These are phyloP conservation scores for Numenius phaeopus DNA, from an alignment of 2,797 vertebrate genomes.

Conservation along the genomic window DNA sequence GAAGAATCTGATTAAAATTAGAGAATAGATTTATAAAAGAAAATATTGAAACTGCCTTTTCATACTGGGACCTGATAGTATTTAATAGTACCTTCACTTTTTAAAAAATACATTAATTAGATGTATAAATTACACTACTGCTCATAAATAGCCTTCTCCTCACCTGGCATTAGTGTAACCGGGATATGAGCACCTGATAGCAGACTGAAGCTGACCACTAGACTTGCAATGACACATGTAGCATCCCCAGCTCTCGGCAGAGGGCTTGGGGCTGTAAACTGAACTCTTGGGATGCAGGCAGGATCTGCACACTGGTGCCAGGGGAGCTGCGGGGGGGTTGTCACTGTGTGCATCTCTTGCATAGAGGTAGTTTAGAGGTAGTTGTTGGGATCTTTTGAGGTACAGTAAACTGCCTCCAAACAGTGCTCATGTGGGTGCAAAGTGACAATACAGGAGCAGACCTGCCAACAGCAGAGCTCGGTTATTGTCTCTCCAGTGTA, in stretches of 20 bases:
- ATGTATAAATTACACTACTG: neutral
- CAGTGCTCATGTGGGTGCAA: accelerated
- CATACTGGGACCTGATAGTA: neutral
- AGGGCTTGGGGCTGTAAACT: neutral
- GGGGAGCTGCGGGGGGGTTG: neutral
- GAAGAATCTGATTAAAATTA: conserved; percentile 25
- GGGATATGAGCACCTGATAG: neutral
- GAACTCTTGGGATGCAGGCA: neutral
- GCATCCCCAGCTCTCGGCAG: neutral
- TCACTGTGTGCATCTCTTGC: neutral
- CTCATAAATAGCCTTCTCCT: neutral
- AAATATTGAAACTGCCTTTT: conserved; percentile 35
- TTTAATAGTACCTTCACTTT: neutral
- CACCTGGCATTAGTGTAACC: neutral
- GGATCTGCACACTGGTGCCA: neutral
- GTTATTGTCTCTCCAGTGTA: neutral
- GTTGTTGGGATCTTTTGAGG: neutral
- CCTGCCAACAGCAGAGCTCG: neutral
- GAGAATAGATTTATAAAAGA: neutral
- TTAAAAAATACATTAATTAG: neutral
- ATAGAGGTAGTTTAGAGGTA: neutral
- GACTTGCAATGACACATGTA: neutral
- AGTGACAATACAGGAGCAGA: neutral
- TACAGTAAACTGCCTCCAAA: neutral
- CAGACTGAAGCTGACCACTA: neutral